Percentiles rank a stretch among this genome's conserved stretches.
phyloP scores from a whole-genome alignment of 2,113 vertebrate species.

The Hyperopisus bebe region DNA sequence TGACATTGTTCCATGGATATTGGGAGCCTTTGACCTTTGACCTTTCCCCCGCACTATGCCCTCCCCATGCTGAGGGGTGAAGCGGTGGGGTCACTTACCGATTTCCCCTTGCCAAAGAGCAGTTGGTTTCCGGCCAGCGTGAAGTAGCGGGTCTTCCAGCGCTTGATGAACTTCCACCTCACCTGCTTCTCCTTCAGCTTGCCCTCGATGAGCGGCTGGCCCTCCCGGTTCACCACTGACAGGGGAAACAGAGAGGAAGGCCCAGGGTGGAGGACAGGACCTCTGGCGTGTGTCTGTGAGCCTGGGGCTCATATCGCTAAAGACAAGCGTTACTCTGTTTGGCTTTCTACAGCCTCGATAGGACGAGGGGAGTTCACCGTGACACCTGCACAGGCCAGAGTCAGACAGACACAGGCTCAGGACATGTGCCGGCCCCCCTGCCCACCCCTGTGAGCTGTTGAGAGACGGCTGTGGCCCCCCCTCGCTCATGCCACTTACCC shows the following conservation, averaged over 20 bases:
- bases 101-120: slow-evolving; percentile 86
- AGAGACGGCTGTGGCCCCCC: background rate
- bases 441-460: background rate
- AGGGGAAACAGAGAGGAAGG: background rate
- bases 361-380: background rate
- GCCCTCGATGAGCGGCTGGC: slow-evolving; percentile 90
- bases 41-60: background rate
- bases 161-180: slow-evolving; percentile 93
- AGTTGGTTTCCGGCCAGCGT: slow-evolving; percentile 92
- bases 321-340: background rate
- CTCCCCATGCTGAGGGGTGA: background rate
- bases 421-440: background rate
- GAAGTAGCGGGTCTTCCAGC: slow-evolving; percentile 96
- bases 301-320: background rate
- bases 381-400: background rate
- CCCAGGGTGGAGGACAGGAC: background rate
- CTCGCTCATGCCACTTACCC: background rate
- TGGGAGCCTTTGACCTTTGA: background rate
- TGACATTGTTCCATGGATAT: background rate
- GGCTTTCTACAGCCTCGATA: background rate
- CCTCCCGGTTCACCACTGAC: slow-evolving; percentile 82
- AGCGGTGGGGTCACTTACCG: slow-evolving; percentile 62
- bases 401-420: background rate
- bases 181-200: slow-evolving; percentile 96
- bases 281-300: background rate